Percentiles rank a stretch among this genome's conserved stretches.
Conservation (phyloP, 2,888 invertebrate species). For the Blastobasis lacticolella region DNA sequence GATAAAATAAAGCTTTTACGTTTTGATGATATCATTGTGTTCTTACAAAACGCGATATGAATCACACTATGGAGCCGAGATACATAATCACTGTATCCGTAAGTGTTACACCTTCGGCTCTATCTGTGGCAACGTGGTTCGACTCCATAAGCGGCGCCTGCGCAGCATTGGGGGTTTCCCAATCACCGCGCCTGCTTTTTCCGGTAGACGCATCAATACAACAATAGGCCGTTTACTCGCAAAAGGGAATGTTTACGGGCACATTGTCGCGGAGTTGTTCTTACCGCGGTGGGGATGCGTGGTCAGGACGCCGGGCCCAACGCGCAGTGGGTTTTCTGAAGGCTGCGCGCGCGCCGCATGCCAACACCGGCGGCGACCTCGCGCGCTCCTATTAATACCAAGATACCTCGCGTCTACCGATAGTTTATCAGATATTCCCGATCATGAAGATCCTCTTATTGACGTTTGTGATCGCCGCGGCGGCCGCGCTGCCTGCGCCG, state of each 20-base stretch:
- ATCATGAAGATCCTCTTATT: conserved; percentile 58
- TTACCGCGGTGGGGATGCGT: conserved; percentile 44
- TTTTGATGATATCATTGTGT: no score
- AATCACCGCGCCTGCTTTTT: conserved; percentile 36
- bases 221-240: conserved; percentile 53
- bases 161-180: conserved; percentile 48
- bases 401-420: conserved; percentile 46
- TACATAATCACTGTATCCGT: conserved; percentile 16
- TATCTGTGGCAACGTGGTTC: conserved; percentile 20
- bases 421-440: conserved; percentile 51
- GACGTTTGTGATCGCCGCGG: conserved; percentile 35
- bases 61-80: no score
- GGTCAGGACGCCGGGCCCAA: conserved; percentile 55
- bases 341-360: conserved; percentile 73
- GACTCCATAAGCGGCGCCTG: conserved; percentile 19
- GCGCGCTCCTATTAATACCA: conserved; percentile 69
- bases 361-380: conserved; percentile 63
- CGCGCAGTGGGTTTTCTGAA: conserved; percentile 72
- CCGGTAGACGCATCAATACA: conserved; percentile 26
- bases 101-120: conserved; percentile 5
- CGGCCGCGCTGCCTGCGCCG: conserved; percentile 24
- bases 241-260: conserved; percentile 36
- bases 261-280: not conserved
- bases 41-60: no score
- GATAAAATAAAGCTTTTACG: no score